Evolutionary conservation across 2,888 invertebrate genomes (phyloP), one percentile per base, ranked within the genome.

Genomic region (Stenotaenia linearis): DNA sequence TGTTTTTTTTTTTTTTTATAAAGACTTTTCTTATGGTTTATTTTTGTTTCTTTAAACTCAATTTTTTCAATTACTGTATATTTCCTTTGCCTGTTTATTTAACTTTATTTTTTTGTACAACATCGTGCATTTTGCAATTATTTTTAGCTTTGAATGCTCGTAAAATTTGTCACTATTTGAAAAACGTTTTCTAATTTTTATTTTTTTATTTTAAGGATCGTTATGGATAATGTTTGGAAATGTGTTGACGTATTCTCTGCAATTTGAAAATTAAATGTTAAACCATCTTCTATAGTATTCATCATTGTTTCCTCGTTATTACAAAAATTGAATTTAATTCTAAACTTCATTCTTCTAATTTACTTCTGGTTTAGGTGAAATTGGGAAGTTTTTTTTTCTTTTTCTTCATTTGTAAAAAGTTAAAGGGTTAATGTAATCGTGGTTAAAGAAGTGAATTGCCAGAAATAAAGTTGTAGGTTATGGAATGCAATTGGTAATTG

Each of bases 341-440:
- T 23, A 69, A 61, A 69, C 25, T 23, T 28, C 28, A 69, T 28
- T 69, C 25, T 69, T 1, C 2, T 25, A 25, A 61, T 61, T 28
- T 69, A 28, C 69, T 69, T 69, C 69, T 12, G 69, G 69, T 69
- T 69, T 12, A 69, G 28, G 69, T 28, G 25, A 10, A 69, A 69
- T 69, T 25, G 10, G 23, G 15, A 69, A 69, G 23, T 28, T 25
- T 45, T 18, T 3, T 45, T 45, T 32, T 9, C 23, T 12, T 23
- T 69, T 23, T n/a, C 69, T 25, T 69, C 15, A 50, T 69, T 28
- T 69, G 69, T 69, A 28, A 69, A 69, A 1, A 23, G 23, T 23
- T 18, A 32, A 69, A n/a, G 69, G 69, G 28, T 69, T 69, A 69
- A 69, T 69, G 56, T 56, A 56, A 56, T 56, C 56, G 21, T 56